Base-by-base conservation (phyloP, 2,113 vertebrate genomes). In the Hiodon tergisus region DNA sequence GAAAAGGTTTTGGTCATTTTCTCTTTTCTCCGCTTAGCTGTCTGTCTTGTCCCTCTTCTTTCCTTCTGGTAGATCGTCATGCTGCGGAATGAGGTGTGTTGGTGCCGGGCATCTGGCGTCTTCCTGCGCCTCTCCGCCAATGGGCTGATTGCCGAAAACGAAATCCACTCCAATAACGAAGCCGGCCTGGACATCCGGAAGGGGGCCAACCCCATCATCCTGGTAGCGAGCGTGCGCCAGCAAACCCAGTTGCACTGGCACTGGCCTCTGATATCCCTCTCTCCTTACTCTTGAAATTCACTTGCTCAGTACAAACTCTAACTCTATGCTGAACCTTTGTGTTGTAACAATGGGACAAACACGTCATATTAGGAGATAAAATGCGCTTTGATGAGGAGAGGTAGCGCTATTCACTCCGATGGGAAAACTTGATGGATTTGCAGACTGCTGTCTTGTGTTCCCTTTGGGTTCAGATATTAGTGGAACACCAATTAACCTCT, bases 121-220 rank as follows among this genome's bases (percentile, higher is more conserved):
- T 95, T 95, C 83, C 84, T 94, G 53, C 91, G 92, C 16, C 88
- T 96, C 65, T 93, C 91, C 0, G 92, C 89, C 5, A 91, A 93
- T 76, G 92, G 95, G 70, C 88, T 96, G 79, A 93, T 94, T 0
- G 94, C 92, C 0, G 94, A 93, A 78, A 96, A 95, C 86, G 92
- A 91, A 75, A 94, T 93, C 77, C 92, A 93, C 83, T 95, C 91
- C 0, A 95, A 95, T 0, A 90, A 90, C 0, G 90, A 96, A 85
- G 94, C 94, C 0, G 93, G 94, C 0, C 85, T 96, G 69, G 94
- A 95, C 85, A 95, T 94, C 76, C 83, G 88, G 66, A 94, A 96
- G 71, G 93, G 92, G 79, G 93, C 94, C 55, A 90, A 92, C 77
- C 91, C 93, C 4, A 89, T 93, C 74, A 92, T 96, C 72, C 82